Evolutionary conservation across 2,113 vertebrate genomes (phyloP).

Genomic region (Xiphias gladius): DNA sequence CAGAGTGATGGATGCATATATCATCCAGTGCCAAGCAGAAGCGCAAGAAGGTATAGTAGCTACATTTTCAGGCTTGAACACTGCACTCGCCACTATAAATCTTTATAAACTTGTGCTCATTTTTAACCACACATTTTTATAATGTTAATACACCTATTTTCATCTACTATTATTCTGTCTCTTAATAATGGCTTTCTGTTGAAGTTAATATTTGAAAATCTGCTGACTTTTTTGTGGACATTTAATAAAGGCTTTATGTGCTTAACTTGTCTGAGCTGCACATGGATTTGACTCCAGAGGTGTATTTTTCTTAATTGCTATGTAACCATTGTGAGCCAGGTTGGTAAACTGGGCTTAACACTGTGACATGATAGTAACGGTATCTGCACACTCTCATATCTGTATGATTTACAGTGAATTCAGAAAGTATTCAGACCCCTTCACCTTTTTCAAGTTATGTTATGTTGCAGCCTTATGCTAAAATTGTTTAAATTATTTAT

Average conservation of each 20-base stretch:
- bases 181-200: not conserved
- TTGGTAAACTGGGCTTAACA: no score
- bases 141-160: not conserved
- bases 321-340: not conserved
- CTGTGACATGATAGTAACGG: no score
- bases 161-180: no score
- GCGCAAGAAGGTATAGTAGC: constrained; percentile 93
- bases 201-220: not conserved
- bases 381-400: no score
- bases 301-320: not conserved
- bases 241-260: not conserved
- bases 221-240: not conserved
- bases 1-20: constrained; percentile 92
- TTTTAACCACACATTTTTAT: not conserved
- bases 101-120: not conserved
- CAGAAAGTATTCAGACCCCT: no score
- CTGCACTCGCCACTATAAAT: no score
- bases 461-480: no score
- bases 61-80: not conserved
- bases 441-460: no score
- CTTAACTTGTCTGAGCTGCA: not conserved
- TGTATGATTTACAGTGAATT: no score
- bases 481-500: no score
- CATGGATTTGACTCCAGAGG: no score
- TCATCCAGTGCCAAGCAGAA: constrained; percentile 96